Evolutionary conservation across 2,797 vertebrate species (phyloP).

Genomic region (Gallinago nigripennis): DNA sequence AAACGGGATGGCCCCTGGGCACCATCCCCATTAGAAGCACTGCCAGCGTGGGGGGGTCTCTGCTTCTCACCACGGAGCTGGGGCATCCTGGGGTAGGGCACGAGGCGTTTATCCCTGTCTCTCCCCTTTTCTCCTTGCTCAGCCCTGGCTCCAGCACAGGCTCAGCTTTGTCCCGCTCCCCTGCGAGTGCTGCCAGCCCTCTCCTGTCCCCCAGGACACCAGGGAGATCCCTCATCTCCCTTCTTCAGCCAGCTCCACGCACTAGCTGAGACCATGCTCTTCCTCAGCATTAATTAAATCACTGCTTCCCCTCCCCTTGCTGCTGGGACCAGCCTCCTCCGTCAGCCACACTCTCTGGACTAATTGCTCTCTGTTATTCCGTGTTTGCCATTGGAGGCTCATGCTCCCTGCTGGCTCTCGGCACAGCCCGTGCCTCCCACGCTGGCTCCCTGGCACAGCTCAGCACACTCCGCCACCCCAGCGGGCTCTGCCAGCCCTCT

Average conservation of each 20-base stretch:
- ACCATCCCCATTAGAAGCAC: not conserved
- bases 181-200: fast-evolving
- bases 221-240: not conserved
- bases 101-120: not conserved
- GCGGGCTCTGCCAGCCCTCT: not conserved
- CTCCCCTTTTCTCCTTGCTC: not conserved
- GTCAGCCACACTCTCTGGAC: not conserved
- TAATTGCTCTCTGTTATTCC: not conserved
- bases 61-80: fast-evolving
- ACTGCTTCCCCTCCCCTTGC: not conserved
- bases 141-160: not conserved
- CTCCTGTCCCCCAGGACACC: not conserved
- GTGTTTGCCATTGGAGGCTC: not conserved
- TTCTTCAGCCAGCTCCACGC: not conserved
- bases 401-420: not conserved
- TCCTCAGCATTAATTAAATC: fast-evolving
- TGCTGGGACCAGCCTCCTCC: not conserved
- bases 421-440: not conserved
- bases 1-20: not conserved
- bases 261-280: not conserved
- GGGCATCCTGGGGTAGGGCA: not conserved
- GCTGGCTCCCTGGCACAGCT: fast-evolving
- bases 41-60: not conserved
- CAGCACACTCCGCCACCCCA: fast-evolving
- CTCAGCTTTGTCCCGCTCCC: not conserved